Conservation (phyloP, 2,113 vertebrate genomes). For the Anseranas semipalmata region DNA sequence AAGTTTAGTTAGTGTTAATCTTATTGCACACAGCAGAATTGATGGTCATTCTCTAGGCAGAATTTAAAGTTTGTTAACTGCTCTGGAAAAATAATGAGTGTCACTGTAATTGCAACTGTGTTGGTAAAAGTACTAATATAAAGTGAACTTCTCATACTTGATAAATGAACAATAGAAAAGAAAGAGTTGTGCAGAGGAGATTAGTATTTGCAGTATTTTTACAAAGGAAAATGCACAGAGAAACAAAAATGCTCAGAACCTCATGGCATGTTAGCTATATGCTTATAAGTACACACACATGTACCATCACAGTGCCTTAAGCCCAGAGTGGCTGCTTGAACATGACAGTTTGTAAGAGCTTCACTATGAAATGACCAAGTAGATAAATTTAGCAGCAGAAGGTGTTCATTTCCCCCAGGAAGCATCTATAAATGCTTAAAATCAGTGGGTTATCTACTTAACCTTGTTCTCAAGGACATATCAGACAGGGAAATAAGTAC, state of each 20-base stretch:
- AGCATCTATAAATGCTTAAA: neutral
- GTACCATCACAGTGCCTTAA: neutral
- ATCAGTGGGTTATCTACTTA: neutral
- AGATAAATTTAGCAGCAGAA: conserved; percentile 30
- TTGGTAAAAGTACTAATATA: neutral
- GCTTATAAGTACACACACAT: neutral
- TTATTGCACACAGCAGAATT: neutral
- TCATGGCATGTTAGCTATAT: neutral
- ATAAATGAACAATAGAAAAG: neutral
- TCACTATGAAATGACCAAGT: neutral
- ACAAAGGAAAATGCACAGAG: neutral
- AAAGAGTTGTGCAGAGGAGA: neutral
- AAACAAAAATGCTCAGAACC: neutral
- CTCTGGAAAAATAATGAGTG: neutral
- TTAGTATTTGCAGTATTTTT: neutral
- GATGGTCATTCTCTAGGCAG: neutral
- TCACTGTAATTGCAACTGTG: neutral
- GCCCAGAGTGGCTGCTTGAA: neutral
- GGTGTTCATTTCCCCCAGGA: neutral
- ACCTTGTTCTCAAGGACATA: conserved; percentile 14
- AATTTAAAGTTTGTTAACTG: neutral
- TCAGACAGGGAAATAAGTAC: neutral
- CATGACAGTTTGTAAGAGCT: neutral
- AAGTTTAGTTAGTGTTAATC: neutral
- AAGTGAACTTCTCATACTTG: neutral